phyloP scores from a whole-genome alignment of 2,113 vertebrate genomes.

The Seriola quinqueradiata region DNA sequence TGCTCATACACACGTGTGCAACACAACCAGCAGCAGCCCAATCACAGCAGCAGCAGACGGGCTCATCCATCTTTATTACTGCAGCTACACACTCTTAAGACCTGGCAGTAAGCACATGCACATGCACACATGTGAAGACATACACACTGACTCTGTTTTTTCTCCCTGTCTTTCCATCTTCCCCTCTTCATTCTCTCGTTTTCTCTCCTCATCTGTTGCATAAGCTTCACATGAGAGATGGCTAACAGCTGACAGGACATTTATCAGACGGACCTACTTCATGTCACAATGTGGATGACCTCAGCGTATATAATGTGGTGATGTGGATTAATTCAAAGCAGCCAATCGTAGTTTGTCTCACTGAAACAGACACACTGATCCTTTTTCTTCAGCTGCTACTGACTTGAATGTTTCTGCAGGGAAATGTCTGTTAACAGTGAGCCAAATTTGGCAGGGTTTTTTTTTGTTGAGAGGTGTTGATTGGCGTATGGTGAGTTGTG shows the following conservation, averaged over 20 bases:
- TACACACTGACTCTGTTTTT: slow-evolving; percentile 13
- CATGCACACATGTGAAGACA: neutral
- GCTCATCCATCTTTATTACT: slow-evolving; percentile 77
- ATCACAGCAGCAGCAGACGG: slow-evolving; percentile 55
- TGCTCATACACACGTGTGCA: neutral
- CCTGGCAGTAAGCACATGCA: slow-evolving; percentile 13
- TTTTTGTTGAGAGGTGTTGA: slow-evolving; percentile 47
- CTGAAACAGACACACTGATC: slow-evolving; percentile 25
- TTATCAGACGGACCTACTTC: slow-evolving; percentile 55
- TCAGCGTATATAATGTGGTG: slow-evolving; percentile 14
- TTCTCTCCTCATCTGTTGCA: slow-evolving; percentile 9
- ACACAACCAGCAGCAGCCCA: slow-evolving; percentile 31
- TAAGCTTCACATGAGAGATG: slow-evolving; percentile 26
- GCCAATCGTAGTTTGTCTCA: slow-evolving; percentile 14
- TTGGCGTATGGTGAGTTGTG: slow-evolving; percentile 36
- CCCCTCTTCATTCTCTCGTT: slow-evolving; percentile 30
- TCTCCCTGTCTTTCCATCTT: slow-evolving; percentile 13
- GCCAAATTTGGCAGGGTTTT: neutral
- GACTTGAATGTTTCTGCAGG: slow-evolving; percentile 7
- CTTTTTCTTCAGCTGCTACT: slow-evolving; percentile 29
- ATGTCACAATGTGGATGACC: slow-evolving; percentile 38
- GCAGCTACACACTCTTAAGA: slow-evolving; percentile 52
- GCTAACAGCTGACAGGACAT: slow-evolving; percentile 45
- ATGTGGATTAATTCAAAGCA: slow-evolving; percentile 49
- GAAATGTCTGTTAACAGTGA: slow-evolving; percentile 35